Conservation (phyloP, 2,888 invertebrate genomes). For the Enchytraeus crypticus region DNA sequence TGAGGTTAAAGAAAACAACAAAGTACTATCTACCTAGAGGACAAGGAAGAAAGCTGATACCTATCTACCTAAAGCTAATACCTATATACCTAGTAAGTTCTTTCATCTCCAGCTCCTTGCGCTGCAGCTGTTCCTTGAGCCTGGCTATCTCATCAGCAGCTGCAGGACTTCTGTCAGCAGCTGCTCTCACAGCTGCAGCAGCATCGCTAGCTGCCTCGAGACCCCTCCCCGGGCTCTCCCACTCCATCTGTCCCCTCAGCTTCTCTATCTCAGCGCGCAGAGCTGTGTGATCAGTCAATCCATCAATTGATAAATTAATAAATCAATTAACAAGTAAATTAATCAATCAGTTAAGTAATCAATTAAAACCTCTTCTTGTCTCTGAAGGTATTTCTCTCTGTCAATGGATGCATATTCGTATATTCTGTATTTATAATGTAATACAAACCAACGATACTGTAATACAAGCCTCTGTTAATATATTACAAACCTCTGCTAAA, state of each 20-base stretch:
- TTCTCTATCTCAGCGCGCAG: conserved; percentile 62
- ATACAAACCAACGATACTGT: too few relatives aligned
- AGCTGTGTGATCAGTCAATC: too few relatives aligned
- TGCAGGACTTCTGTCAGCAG: conserved; percentile 38
- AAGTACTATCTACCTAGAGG: background rate
- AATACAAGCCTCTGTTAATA: too few relatives aligned
- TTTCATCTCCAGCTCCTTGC: conserved; percentile 57
- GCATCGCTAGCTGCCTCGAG: conserved; percentile 51
- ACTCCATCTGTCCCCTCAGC: conserved; percentile 53
- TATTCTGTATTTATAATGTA: too few relatives aligned
- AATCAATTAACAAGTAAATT: too few relatives aligned
- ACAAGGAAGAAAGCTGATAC: background rate
- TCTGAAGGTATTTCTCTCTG: too few relatives aligned
- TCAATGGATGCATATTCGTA: too few relatives aligned
- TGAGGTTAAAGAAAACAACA: too few relatives aligned
- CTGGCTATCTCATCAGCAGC: conserved; percentile 53
- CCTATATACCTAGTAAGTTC: conserved; percentile 53
- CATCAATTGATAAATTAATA: too few relatives aligned
- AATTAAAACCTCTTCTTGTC: too few relatives aligned
- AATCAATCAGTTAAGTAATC: too few relatives aligned
- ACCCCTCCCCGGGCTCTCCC: conserved; percentile 21
- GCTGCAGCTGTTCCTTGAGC: conserved; percentile 56
- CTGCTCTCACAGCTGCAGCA: conserved; percentile 25
- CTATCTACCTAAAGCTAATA: background rate
- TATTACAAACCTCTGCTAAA: too few relatives aligned